phyloP scores from a whole-genome alignment of 1,140 invertebrate species.

The Bicyclus anynana region DNA sequence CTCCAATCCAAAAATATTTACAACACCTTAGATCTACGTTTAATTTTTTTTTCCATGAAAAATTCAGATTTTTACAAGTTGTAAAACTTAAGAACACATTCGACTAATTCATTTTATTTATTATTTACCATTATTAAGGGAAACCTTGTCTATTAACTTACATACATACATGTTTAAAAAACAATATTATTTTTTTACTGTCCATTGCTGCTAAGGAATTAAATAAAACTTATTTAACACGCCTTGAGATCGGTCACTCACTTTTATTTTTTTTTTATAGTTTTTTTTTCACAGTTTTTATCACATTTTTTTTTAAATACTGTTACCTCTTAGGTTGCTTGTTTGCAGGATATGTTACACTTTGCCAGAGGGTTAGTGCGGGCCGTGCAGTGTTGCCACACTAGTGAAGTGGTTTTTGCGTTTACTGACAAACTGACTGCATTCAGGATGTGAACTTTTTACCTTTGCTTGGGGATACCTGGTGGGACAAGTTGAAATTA shows the following conservation, averaged over 20 bases:
- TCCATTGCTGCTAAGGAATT: conserved; percentile 52
- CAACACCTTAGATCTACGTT: conserved; percentile 53
- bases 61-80: conserved; percentile 29
- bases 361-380: conserved; percentile 38
- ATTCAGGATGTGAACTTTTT: conserved; percentile 64
- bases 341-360: conserved; percentile 57
- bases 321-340: conserved; percentile 66
- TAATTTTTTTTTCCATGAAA: conserved; percentile 39
- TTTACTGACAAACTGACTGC: conserved; percentile 49
- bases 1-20: conserved; percentile 31
- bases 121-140: conserved; percentile 31
- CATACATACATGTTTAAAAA: conserved; percentile 27
- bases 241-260: conserved; percentile 71
- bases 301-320: conserved; percentile 63
- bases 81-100: conserved; percentile 61
- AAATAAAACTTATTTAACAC: conserved; percentile 52
- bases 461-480: conserved; percentile 62
- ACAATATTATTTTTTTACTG: conserved; percentile 39
- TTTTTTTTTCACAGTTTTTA: conserved; percentile 65
- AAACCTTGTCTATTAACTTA: conserved; percentile 22
- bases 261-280: conserved; percentile 57
- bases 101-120: conserved; percentile 40
- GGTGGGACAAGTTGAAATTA: not conserved
- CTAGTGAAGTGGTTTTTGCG: conserved; percentile 33
- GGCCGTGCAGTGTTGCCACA: conserved; percentile 40